Evolutionary conservation across 2,113 vertebrate genomes (phyloP), one percentile per base, ranked within the genome.

Genomic region (Mugil cephalus): DNA sequence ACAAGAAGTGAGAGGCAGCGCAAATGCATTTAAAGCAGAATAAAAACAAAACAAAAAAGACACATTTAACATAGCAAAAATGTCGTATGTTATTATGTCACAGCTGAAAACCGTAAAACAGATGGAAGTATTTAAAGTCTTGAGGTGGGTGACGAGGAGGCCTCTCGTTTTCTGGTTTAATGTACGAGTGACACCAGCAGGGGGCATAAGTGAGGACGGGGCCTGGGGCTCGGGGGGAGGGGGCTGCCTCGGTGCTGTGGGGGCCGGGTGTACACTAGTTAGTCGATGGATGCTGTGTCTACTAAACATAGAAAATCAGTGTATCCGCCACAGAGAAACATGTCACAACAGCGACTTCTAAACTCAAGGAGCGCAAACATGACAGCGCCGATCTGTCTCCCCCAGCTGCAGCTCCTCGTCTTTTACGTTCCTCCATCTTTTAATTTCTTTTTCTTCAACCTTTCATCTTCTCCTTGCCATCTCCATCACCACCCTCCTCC

Each of bases 111-210:
- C 60, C 40, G 45, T 5, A 69, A 58, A 72, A 40, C 69, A 68
- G 52, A 79, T 51, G 47, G 18, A 61, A 52, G 47, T 65, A 45
- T 74, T 63, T 56, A 56, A 73, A 56, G 73, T 66, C 7, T 6
- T 8, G 21, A 21, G 61, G 21, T 39, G 63, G 53, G 48, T 65
- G 56, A 80, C 43, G 65, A 71, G 46, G 14, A 36, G 67, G 70
- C 52, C 53, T 77, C 48, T 64, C 59, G 50, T 47, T 52, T 48
- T 69, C 38, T 76, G 7, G 39, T 52, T 72, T 61, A 47, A 18
- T 47, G 54, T 53, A 46, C 17, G 8, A 21, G 24, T 50, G 42
- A 1, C 43, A 40, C 79, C 93, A 90, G 88, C 75, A 87, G 91
- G 76, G 63, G 88, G 84, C 54, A 52, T 61, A 53, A 62, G 43